These are phyloP conservation scores for Neolamprologus multifasciatus DNA, from an alignment of 2,797 vertebrate species.

Conservation along the genomic window DNA sequence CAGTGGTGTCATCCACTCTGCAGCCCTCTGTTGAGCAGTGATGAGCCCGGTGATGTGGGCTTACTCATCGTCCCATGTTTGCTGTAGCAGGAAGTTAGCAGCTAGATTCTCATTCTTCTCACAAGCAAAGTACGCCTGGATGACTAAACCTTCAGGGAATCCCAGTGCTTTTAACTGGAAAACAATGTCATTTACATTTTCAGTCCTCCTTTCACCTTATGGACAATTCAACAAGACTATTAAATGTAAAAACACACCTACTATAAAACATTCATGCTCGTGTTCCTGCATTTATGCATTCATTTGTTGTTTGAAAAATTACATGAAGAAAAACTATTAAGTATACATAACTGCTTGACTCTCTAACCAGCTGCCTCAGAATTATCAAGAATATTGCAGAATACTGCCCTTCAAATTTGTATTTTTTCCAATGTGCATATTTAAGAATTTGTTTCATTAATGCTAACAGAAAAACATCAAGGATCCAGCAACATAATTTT, in stretches of 20 bases:
- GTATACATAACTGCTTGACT: neutral
- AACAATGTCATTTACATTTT: neutral
- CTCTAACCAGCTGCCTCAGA: neutral
- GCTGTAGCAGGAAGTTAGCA: conserved; percentile 80
- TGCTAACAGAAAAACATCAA: neutral
- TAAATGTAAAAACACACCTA: neutral
- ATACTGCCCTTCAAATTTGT: neutral
- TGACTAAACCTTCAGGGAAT: conserved; percentile 79
- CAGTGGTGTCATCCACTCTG: neutral
- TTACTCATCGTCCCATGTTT: conserved; percentile 78
- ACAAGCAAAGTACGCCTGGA: conserved; percentile 81
- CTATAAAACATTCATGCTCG: neutral
- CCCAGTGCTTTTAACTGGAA: conserved; percentile 80
- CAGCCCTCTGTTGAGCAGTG: neutral
- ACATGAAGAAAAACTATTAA: neutral
- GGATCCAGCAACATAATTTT: neutral
- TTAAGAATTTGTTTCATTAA: neutral
- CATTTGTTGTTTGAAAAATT: neutral
- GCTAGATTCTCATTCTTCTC: conserved; percentile 82
- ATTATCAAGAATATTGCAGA: neutral
- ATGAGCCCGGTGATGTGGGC: neutral
- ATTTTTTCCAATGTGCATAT: neutral
- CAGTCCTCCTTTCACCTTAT: neutral
- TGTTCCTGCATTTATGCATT: neutral
- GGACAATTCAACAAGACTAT: neutral